Evolutionary conservation across 2,797 vertebrate species (phyloP).

Genomic region (Tauraco hartlaubi): DNA sequence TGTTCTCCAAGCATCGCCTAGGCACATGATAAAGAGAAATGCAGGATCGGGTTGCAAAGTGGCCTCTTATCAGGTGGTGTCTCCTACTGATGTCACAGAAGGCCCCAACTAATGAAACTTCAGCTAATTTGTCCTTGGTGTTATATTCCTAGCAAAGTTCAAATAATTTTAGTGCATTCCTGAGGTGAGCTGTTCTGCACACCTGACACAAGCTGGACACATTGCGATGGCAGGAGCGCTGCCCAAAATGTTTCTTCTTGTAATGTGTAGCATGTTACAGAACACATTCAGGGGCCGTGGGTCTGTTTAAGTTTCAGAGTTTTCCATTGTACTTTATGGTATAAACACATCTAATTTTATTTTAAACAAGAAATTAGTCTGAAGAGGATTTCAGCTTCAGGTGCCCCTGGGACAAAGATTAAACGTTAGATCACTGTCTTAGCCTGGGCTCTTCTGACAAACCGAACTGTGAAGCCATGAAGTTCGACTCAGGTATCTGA

Average conservation of each 20-base stretch:
- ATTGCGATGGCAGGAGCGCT: background rate
- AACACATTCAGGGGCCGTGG: background rate
- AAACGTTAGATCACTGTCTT: background rate
- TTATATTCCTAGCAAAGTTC: background rate
- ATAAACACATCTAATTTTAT: background rate
- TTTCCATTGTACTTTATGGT: background rate
- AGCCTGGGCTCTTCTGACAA: background rate
- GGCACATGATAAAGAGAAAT: background rate
- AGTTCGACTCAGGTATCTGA: background rate
- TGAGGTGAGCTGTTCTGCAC: background rate
- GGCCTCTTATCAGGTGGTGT: background rate
- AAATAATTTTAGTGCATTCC: background rate
- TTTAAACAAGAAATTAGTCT: background rate
- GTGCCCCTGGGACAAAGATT: background rate
- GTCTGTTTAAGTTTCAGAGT: background rate
- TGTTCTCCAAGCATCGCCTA: background rate
- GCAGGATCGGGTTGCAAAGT: background rate
- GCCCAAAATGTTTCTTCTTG: background rate
- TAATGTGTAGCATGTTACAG: background rate
- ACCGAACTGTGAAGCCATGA: background rate
- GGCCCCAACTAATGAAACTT: background rate
- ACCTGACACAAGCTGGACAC: background rate
- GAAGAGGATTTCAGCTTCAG: background rate
- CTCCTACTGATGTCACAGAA: background rate
- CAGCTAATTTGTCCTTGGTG: background rate